Evolutionary conservation across 2,797 vertebrate genomes (phyloP), one percentile per base, ranked within the genome.

Genomic region (Acrossocheilus fasciatus): DNA sequence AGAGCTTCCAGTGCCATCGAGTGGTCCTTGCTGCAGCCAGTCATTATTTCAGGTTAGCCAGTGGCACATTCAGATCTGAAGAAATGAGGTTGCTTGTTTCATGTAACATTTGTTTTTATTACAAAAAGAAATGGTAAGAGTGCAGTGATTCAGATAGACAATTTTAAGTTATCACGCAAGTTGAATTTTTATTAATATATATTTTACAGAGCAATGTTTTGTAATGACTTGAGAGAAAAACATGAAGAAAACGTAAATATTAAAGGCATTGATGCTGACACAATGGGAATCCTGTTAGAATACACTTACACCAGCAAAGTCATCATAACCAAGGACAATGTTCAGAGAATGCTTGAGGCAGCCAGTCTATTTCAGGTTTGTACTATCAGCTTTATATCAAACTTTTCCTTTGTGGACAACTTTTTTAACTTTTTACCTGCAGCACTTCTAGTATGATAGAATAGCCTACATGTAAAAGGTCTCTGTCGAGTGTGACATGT

Each of bases 261-360:
- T 81, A 97, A 97, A 93, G 98, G 97, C 52, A 91, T 99, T 20
- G 97, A 98, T 70, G 96, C 96, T 0, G 96, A 96, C 89, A 97
- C 97, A 18, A 99, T 99, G 98, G 91, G 92, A 54, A 95, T 93
- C 10, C 96, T 99, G 6, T 91, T 99, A 93, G 97, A 98, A 91
- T 99, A 99, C 78, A 98, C 98, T 1, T 99, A 99, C 88, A 99
- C 98, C 89, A 98, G 98, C 94, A 96, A 94, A 91, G 96, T 96
- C 34, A 92, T 96, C 72, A 97, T 99, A 91, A 98, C 97, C 84
- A 97, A 97, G 90, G 92, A 97, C 66, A 99, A 99, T 0, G 97
- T 99, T n/a, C 97, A 99, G 94, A 96, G 95, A 86, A 95, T 97
- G 77, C 94, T 99, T 20, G 98, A 99, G 92, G 98, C 98, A 0